Evolutionary conservation across 35 echinoderm and acorn worm genomes (phyloP), one percentile per base, ranked within the genome.

Genomic region (Heliocidaris erythrogramma): DNA sequence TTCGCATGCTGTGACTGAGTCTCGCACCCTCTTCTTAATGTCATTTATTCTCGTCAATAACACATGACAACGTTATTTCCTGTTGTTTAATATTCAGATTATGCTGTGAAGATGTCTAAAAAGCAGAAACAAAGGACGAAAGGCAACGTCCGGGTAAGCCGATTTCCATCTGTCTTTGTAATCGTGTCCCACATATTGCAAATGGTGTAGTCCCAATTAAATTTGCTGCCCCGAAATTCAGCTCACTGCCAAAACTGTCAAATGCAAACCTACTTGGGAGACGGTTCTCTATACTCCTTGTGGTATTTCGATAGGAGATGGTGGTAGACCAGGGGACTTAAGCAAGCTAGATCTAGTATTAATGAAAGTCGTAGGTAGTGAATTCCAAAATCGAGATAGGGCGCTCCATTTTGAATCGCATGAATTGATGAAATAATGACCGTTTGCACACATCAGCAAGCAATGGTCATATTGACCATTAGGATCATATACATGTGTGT

Each of bases 71-170:
- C 69, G 0, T 27, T 30, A 18, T 32, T 17, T 65, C 8, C 7
- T 78, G 18, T 56, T 78, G 12, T 48, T 30, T 56, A 14, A 93
- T 9, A 31, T 49, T 16, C 16, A 27, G 17, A 65, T 21, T 24
- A 35, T 61, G 30, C 14, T 14, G 31, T 61, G 53, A 85, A 78
- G 18, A 94, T 94, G 94, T 85, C 94, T 21, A 94, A 86, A 31
- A 94, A 94, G 85, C 94, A 94, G 85, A 94, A 94, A 94, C 94
- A 94, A 53, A 31, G 94, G 16, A 94, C 94, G 42, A 94, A 94
- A 86, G 94, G 94, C 65, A 94, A 94, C 48, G 48, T 48, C 50
- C 94, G 94, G 94, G 94, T 94, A 88, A 48, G 30, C 16, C 13
- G 9, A 52, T 93, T 42, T 52, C 14, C 92, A 52, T 31, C 31